Evolutionary conservation across 2,888 invertebrate species (phyloP).

Genomic region (Megastigmus dorsalis): DNA sequence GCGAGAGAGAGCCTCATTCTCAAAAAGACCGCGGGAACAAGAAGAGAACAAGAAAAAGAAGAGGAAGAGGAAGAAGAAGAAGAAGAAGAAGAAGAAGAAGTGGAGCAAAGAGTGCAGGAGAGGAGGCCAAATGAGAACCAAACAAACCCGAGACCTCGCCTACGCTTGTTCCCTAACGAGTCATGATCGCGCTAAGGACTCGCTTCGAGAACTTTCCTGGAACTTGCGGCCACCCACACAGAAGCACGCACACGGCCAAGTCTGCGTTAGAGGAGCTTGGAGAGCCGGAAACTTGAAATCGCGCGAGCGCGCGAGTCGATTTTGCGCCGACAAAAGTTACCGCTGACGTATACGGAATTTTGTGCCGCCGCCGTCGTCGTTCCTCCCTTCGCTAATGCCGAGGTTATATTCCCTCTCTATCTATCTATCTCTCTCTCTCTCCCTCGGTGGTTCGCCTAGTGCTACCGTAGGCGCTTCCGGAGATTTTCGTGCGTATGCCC

Average conservation of each 20-base stretch:
- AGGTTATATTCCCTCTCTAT: neutral
- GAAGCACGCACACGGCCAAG: neutral
- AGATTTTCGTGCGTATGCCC: neutral
- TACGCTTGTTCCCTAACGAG: conserved; percentile 32
- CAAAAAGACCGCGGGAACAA: neutral
- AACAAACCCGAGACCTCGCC: conserved; percentile 33
- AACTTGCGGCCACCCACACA: neutral
- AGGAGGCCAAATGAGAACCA: conserved; percentile 49
- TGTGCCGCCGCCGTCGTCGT: no score
- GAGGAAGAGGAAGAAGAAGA: neutral
- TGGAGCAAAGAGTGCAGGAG: conserved; percentile 30
- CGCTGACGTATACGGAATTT: conserved; percentile 43
- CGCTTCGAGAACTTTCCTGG: conserved; percentile 12
- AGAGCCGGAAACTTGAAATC: conserved; percentile 38
- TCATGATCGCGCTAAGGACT: conserved; percentile 45
- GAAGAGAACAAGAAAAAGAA: neutral
- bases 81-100: neutral
- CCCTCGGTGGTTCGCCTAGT: neutral
- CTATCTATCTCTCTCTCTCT: neutral
- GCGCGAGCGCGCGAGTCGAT: conserved; percentile 38
- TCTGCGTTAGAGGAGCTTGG: neutral
- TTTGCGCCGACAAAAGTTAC: conserved; percentile 42
- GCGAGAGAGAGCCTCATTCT: neutral
- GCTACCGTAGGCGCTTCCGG: neutral
- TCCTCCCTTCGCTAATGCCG: no score